These are phyloP conservation scores for Caradrina clavipalpis DNA, from an alignment of 2,888 invertebrate genomes.

Conservation along the genomic window DNA sequence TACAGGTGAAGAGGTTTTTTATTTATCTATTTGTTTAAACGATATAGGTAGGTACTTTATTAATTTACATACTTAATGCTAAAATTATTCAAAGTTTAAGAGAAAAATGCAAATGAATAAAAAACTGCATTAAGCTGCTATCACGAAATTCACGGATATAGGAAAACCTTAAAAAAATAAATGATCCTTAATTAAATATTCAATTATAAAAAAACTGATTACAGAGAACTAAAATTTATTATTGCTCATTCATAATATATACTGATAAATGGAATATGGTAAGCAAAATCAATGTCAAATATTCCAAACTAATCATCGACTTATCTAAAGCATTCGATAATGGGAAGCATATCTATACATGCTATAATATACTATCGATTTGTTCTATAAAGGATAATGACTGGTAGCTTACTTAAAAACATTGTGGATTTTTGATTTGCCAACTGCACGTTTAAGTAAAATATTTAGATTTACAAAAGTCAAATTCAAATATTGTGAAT, in stretches of 20 bases:
- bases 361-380: slow-evolving; percentile 35
- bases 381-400: slow-evolving; percentile 10
- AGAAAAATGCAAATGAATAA: not conserved
- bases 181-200: no score
- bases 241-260: not conserved
- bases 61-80: not conserved
- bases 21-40: no score
- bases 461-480: no score
- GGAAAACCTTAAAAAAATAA: not conserved
- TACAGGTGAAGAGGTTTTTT: no score
- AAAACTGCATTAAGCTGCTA: slow-evolving; percentile 7
- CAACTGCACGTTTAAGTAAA: not conserved
- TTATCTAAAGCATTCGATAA: slow-evolving; percentile 45
- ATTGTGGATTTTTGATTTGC: not conserved
- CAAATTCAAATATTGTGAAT: no score
- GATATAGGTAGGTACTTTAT: not conserved
- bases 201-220: not conserved
- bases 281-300: slow-evolving; percentile 38
- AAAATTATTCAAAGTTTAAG: not conserved
- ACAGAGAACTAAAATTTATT: not conserved
- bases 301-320: slow-evolving; percentile 20
- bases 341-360: slow-evolving; percentile 7
- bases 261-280: slow-evolving; percentile 14
- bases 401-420: not conserved
- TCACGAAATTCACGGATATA: not conserved